Percentiles rank a stretch among this genome's conserved stretches.
phyloP scores from a whole-genome alignment of 2,113 vertebrate genomes.

The Pseudorectes ferrugineus region DNA sequence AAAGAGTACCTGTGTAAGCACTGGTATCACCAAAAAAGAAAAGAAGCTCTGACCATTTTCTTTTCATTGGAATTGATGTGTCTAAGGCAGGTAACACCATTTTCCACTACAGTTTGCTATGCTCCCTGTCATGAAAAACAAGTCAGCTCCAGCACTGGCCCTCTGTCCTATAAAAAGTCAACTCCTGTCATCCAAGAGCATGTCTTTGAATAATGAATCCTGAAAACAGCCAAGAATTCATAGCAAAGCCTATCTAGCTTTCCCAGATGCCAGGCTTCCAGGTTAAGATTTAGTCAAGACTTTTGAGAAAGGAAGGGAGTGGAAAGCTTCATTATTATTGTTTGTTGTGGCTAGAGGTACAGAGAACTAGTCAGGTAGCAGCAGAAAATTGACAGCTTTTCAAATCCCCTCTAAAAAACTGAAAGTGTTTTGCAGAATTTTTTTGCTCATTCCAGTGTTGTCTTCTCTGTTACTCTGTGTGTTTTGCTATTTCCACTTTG shows the following conservation, averaged over 20 bases:
- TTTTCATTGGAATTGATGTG: background rate
- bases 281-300: slow-evolving; percentile 6
- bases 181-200: background rate
- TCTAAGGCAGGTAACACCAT: background rate
- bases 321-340: slow-evolving; percentile 17
- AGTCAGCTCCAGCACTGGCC: background rate
- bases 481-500: background rate
- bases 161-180: background rate
- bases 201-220: background rate
- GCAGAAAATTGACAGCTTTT: slow-evolving; percentile 39
- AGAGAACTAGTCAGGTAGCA: background rate
- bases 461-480: background rate
- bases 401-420: slow-evolving; percentile 12
- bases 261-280: background rate
- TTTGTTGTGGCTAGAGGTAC: background rate
- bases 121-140: background rate
- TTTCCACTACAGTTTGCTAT: background rate
- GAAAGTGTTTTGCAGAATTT: background rate
- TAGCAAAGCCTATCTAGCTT: background rate
- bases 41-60: background rate
- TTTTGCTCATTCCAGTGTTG: background rate
- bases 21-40: background rate
- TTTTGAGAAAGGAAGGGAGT: no score
- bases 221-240: background rate
- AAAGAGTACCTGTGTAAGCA: background rate